Percentiles rank a stretch among this genome's conserved stretches.
phyloP scores from a whole-genome alignment of 1,140 invertebrate species.

The Drosophila littoralis region DNA sequence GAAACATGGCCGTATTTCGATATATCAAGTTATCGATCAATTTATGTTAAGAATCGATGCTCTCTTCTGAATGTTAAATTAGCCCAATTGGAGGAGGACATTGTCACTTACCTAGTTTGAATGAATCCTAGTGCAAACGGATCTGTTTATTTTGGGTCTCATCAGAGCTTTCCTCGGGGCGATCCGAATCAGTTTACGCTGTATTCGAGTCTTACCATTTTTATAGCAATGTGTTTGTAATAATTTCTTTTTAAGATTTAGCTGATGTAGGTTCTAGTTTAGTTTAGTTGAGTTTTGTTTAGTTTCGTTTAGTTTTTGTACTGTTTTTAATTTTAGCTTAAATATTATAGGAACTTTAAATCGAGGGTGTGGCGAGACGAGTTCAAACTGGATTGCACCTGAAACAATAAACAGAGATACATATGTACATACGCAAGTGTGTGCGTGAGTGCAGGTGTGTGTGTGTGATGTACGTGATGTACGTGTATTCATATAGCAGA shows the following conservation, averaged over 20 bases:
- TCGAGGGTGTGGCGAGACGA: slow-evolving; percentile 45
- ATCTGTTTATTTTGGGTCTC: background rate
- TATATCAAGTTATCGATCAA: too few relatives aligned
- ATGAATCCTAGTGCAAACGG: background rate
- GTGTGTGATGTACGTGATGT: background rate
- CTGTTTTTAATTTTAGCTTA: slow-evolving; percentile 58
- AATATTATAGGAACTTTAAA: slow-evolving; percentile 75
- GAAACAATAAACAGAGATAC: slow-evolving; percentile 7
- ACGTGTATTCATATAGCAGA: too few relatives aligned
- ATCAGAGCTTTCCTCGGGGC: background rate
- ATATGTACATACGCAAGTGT: slow-evolving; percentile 1
- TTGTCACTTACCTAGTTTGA: background rate
- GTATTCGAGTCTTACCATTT: slow-evolving; percentile 1
- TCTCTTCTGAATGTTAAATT: background rate
- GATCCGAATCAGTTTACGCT: background rate
- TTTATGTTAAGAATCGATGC: too few relatives aligned
- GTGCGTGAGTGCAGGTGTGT: background rate
- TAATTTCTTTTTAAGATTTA: background rate
- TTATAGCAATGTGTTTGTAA: background rate
- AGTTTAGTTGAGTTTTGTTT: slow-evolving; percentile 25
- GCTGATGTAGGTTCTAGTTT: background rate
- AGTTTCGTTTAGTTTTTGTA: slow-evolving; percentile 54
- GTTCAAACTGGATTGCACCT: slow-evolving; percentile 52
- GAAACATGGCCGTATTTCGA: too few relatives aligned
- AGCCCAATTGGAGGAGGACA: background rate